A percentile compares a stretch with the other conserved stretches of the same genome.
Evolutionary conservation across 2,888 invertebrate genomes (phyloP).

Genomic region (Meiosimyza platycephala): DNA sequence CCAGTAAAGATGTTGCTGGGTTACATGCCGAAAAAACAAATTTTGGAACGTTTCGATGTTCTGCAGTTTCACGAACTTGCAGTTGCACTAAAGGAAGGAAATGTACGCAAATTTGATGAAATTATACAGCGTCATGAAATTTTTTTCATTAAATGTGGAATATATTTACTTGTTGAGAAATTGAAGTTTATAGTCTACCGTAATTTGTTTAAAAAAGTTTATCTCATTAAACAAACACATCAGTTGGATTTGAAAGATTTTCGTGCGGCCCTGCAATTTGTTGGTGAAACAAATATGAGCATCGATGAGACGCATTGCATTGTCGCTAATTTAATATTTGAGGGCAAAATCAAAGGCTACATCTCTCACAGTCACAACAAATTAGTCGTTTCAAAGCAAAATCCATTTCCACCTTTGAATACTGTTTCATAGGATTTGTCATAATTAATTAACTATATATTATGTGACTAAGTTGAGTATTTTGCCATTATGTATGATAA

Average conservation of each 20-base stretch:
- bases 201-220: constrained; percentile 93
- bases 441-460: constrained; percentile 30
- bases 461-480: neutral
- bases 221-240: constrained; percentile 80
- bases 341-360: constrained; percentile 98
- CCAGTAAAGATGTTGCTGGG: constrained; percentile 98
- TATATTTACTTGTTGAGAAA: constrained; percentile 96
- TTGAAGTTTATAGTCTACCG: constrained; percentile 94
- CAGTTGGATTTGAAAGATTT: constrained; percentile 90
- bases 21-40: constrained; percentile 85
- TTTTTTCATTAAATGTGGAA: constrained; percentile 96
- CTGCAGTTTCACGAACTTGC: constrained; percentile 91
- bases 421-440: constrained; percentile 68
- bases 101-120: constrained; percentile 83
- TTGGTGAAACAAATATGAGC: constrained; percentile 87
- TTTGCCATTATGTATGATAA: neutral
- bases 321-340: constrained; percentile 94
- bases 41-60: constrained; percentile 90
- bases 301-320: constrained; percentile 96
- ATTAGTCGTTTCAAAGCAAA: constrained; percentile 96
- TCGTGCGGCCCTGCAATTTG: constrained; percentile 82
- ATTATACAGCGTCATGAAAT: constrained; percentile 88
- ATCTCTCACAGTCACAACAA: constrained; percentile 97
- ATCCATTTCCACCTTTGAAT: constrained; percentile 89
- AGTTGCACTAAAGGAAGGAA: constrained; percentile 89